phyloP scores from a whole-genome alignment of 2,797 vertebrate species.

The Gadopsis marmoratus region DNA sequence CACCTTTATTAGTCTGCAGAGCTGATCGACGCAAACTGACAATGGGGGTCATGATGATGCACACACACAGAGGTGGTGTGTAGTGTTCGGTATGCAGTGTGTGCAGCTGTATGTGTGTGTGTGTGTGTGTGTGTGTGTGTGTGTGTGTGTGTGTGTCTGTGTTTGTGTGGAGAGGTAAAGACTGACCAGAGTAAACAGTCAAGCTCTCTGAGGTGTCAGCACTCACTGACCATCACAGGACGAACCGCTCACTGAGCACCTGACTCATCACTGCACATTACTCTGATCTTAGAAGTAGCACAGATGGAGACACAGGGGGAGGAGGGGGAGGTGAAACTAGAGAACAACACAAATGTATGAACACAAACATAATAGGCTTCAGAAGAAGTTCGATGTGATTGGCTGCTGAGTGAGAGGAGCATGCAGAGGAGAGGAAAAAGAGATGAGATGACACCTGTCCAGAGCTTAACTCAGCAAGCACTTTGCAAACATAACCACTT shows the following conservation, averaged over 20 bases:
- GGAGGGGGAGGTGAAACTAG: conserved; percentile 11
- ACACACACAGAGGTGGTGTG: conserved; percentile 25
- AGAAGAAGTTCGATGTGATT: conserved; percentile 35
- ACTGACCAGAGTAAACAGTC: conserved; percentile 42
- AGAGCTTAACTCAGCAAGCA: conserved; percentile 45
- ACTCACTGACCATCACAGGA: conserved; percentile 44
- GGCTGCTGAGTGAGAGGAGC: conserved; percentile 40
- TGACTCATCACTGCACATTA: conserved; percentile 42
- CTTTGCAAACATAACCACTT: conserved; percentile 65
- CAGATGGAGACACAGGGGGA: not conserved
- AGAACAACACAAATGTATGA: not conserved
- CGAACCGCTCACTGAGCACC: conserved; percentile 6
- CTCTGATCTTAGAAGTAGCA: conserved; percentile 25
- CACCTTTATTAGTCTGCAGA: conserved; percentile 67
- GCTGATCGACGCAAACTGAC: conserved; percentile 52
- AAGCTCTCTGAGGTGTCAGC: conserved; percentile 44
- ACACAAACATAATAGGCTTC: conserved; percentile 31
- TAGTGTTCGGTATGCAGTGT: conserved; percentile 25
- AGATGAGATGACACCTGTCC: conserved; percentile 62
- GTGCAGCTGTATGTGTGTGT: conserved; percentile 6
- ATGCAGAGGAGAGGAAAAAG: conserved; percentile 9
- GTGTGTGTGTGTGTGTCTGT: not conserved
- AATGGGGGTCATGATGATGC: conserved; percentile 43
- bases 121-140: not conserved
- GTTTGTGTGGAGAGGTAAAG: conserved; percentile 16